Conservation (phyloP, 2,797 vertebrate genomes). For the Decapterus maruadsi region DNA sequence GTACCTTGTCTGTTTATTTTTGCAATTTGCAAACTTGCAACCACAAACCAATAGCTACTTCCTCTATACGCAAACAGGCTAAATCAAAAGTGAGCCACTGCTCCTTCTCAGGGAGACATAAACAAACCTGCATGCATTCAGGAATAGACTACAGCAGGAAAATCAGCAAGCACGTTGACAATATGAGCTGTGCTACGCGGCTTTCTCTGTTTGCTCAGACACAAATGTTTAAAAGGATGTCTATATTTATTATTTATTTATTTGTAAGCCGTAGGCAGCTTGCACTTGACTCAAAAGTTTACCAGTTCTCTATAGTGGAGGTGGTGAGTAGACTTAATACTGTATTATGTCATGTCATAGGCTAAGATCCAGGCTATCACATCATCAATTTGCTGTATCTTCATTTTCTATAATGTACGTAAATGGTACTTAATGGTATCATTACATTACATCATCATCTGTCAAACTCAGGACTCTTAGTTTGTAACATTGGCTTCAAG, state of each 20-base stretch:
- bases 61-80: slow-evolving; percentile 7
- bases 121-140: slow-evolving; percentile 12
- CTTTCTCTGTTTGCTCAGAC: slow-evolving; percentile 11
- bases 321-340: neutral
- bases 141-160: slow-evolving; percentile 10
- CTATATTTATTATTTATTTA: slow-evolving; percentile 3
- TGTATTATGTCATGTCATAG: neutral
- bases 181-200: neutral
- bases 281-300: slow-evolving; percentile 2
- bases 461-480: neutral
- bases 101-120: neutral
- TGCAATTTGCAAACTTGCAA: slow-evolving; percentile 12
- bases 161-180: slow-evolving; percentile 11
- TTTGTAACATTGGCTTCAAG: neutral
- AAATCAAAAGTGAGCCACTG: slow-evolving; percentile 10
- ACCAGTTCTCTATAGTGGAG: neutral
- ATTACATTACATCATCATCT: neutral
- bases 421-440: neutral
- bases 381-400: neutral
- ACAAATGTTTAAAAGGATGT: neutral
- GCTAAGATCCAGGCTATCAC: neutral
- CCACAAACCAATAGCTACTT: neutral
- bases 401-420: too few species aligned
- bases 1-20: slow-evolving; percentile 6
- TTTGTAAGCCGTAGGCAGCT: neutral